These are phyloP conservation scores for Drosophila sucinea DNA, from an alignment of 1,140 invertebrate species.

Conservation along the genomic window DNA sequence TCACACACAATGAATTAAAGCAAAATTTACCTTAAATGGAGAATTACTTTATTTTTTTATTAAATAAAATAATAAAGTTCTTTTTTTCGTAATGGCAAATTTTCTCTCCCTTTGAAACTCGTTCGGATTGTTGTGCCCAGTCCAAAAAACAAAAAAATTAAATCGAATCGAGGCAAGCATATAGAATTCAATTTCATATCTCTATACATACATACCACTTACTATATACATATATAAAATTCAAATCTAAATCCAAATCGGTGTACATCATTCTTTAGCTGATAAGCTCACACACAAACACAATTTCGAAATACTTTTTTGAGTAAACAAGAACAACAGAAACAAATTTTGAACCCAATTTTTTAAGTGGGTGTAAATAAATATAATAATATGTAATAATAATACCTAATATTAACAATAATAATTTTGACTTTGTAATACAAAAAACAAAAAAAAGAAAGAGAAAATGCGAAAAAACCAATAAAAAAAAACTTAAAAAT, in stretches of 20 bases:
- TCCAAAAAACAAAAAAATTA: neutral
- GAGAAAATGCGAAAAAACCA: constrained; percentile 33
- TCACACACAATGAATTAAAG: neutral
- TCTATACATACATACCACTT: neutral
- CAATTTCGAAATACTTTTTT: constrained; percentile 51
- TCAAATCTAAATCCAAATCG: constrained; percentile 27
- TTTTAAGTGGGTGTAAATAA: constrained; percentile 61
- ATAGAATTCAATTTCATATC: neutral
- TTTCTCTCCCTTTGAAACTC: neutral
- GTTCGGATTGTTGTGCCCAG: constrained; percentile 10
- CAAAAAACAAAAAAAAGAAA: constrained; percentile 44
- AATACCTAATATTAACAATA: constrained; percentile 29
- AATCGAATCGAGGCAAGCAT: constrained; percentile 37
- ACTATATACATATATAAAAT: constrained; percentile 3
- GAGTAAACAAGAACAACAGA: constrained; percentile 33
- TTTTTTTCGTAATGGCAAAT: constrained; percentile 3
- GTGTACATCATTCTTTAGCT: constrained; percentile 58
- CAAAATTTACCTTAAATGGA: neutral
- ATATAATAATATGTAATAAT: constrained; percentile 2
- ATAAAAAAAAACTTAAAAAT: constrained; percentile 63
- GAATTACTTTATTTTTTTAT: constrained; percentile 3
- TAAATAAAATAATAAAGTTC: constrained; percentile 8
- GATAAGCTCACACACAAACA: constrained; percentile 39
- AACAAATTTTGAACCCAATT: constrained; percentile 45
- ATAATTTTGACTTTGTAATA: constrained; percentile 68